phyloP scores from a whole-genome alignment of 2,113 vertebrate genomes.

The Ovis canadensis region DNA sequence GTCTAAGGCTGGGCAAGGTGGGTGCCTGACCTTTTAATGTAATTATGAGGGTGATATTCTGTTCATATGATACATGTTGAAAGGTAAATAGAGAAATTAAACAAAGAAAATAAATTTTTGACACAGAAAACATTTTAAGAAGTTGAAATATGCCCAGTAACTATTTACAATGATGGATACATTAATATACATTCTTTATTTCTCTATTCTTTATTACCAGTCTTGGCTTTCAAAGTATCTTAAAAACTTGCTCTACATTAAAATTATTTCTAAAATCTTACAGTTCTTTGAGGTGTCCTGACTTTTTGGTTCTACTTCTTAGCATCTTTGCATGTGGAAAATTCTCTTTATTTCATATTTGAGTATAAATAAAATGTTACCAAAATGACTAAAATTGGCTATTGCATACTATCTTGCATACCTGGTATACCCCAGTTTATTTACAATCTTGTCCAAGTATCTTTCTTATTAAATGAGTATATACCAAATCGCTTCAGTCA shows the following conservation, averaged over 20 bases:
- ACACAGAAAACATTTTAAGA: not conserved
- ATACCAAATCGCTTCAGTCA: not conserved
- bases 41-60: not conserved
- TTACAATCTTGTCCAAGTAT: not conserved
- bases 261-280: not conserved
- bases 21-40: not conserved
- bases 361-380: not conserved
- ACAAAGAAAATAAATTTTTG: not conserved
- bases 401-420: not conserved
- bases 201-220: not conserved
- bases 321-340: not conserved
- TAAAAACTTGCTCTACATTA: not conserved
- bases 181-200: not conserved
- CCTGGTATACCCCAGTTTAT: not conserved
- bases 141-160: not conserved
- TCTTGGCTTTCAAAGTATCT: not conserved
- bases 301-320: not conserved
- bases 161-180: not conserved
- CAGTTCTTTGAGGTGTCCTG: not conserved
- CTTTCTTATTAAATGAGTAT: not conserved
- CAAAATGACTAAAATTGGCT: not conserved
- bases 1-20: not conserved
- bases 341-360: not conserved
- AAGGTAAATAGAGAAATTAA: not conserved
- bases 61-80: not conserved